Evolutionary conservation across 1,140 invertebrate genomes (phyloP), one percentile per base, ranked within the genome.

Genomic region (Aphidius ervi): DNA sequence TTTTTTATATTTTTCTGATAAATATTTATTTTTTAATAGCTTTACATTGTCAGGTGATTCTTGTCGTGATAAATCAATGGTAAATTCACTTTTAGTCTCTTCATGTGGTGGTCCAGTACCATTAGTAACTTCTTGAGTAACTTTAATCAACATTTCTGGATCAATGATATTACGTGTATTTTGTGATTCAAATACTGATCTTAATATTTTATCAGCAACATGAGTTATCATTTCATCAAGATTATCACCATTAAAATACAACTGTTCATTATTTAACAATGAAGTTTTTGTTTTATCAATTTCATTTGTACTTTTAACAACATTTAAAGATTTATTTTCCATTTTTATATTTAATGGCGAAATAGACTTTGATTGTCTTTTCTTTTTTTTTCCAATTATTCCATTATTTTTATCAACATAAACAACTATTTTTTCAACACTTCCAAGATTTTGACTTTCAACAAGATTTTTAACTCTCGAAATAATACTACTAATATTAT

Each of bases 361-460:
- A 56, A 50, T 50, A 52, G 55, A n/a, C 16, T 58, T 58, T 5
- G 46, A 5, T 9, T 31, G 37, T 39, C 56, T 23, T 49, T 47
- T 47, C 56, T 47, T 46, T 41, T 46, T 56, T 43, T n/a, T 48
- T 4, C 37, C 37, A 20, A 20, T 48, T 6, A 53, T 63, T 40
- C 49, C 47, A 9, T 63, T 45, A 42, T 49, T 57, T 46, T 65
- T 67, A 43, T 67, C 64, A 5, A 62, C 60, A 16, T 65, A 67
- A 55, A 67, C 59, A n/a, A 65, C 64, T 23, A 67, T 65, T 58
- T 65, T 67, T 37, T 65, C 60, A 4, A 67, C 23, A 56, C 53
- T 63, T 5, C 62, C 63, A 5, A 65, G 46, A 56, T 67, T 62
- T 46, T 61, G 53, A 37, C 62, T 62, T 41, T 63, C 53, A n/a